A percentile compares a stretch with the other conserved stretches of the same genome.
Conservation (phyloP, 2,797 vertebrate genomes). For the Malacoctenus gilli region DNA sequence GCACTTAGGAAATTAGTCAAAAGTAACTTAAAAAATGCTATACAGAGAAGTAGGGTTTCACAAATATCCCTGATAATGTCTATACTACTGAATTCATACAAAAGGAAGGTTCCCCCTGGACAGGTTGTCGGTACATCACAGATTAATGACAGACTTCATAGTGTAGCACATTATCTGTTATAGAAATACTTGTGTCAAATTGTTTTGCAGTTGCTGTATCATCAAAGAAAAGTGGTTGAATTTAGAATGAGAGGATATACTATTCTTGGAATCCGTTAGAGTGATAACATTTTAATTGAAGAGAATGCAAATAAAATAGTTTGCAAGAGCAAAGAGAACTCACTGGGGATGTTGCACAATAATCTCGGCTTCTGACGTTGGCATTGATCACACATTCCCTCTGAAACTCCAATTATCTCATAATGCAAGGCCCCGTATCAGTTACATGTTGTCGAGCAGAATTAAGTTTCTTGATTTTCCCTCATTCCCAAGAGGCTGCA, state of each 20-base stretch:
- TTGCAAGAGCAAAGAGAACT: background rate
- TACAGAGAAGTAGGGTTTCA: too few species aligned
- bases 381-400: constrained; percentile 55
- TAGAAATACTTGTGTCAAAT: constrained; percentile 36
- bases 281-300: constrained; percentile 60
- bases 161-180: background rate
- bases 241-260: constrained; percentile 29
- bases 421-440: constrained; percentile 48
- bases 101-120: too few species aligned
- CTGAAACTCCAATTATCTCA: constrained; percentile 63
- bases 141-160: too few species aligned
- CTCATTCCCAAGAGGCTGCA: constrained; percentile 52
- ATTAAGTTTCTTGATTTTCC: constrained; percentile 65
- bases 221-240: too few species aligned
- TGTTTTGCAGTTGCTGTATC: constrained; percentile 57
- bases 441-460: constrained; percentile 65
- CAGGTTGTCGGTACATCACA: too few species aligned
- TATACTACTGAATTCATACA: too few species aligned
- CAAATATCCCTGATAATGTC: too few species aligned
- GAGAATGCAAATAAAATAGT: constrained; percentile 64
- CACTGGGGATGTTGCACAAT: background rate
- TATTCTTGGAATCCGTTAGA: constrained; percentile 68
- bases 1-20: too few species aligned
- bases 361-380: constrained; percentile 26
- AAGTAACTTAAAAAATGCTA: too few species aligned